Evolutionary conservation across 1,140 invertebrate species (phyloP).

Genomic region (Diplogasteroides magnus): DNA sequence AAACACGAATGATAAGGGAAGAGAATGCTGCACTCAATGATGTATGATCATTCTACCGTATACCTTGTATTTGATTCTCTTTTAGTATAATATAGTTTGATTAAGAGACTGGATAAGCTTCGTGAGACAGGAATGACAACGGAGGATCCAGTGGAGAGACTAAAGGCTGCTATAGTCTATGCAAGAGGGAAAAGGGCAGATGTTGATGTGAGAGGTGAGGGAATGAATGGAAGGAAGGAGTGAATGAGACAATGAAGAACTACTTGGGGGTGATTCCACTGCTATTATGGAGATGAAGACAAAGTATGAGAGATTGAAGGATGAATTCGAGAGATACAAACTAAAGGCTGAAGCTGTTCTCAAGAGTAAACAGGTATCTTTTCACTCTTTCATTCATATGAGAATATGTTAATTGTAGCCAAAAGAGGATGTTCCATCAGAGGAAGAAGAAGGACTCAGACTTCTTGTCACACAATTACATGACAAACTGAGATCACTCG

Average conservation of each 20-base stretch:
- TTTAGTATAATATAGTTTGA: neutral
- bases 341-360: constrained; percentile 15
- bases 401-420: neutral
- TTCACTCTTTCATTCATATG: neutral
- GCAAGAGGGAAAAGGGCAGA: neutral
- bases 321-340: constrained; percentile 15
- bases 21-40: neutral
- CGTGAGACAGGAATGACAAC: neutral
- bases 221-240: no score
- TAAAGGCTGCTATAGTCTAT: neutral
- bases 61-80: neutral
- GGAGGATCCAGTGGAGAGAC: neutral
- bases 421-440: neutral
- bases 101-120: neutral
- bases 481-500: constrained; percentile 14
- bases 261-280: neutral
- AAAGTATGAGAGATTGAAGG: constrained; percentile 8
- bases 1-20: neutral
- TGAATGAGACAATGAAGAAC: no score
- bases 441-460: constrained; percentile 12
- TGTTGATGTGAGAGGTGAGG: neutral
- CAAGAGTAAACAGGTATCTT: constrained; percentile 2
- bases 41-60: neutral
- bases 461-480: constrained; percentile 13
- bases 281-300: neutral